Evolutionary conservation across 2,113 vertebrate species (phyloP).

Genomic region (Lampris megalopsis): DNA sequence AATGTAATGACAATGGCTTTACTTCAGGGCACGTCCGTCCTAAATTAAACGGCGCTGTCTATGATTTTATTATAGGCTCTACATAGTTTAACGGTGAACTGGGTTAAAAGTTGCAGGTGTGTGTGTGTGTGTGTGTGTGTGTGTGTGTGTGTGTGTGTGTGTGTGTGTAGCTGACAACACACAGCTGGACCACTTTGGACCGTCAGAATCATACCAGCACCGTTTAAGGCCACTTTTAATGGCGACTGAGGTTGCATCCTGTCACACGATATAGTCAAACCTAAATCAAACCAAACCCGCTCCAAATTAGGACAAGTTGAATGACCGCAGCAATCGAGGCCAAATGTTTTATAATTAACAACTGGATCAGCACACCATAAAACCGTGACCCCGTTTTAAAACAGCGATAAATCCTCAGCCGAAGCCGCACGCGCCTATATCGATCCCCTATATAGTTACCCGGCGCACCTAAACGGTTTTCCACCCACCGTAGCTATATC

Average conservation of each 20-base stretch:
- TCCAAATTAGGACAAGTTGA: constrained; percentile 89
- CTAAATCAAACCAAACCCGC: constrained; percentile 85
- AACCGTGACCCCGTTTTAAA: constrained; percentile 93
- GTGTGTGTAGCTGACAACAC: no score
- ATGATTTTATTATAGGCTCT: no score
- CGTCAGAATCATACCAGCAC: neutral
- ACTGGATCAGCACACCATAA: constrained; percentile 92
- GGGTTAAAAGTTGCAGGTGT: no score
- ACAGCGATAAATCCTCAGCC: constrained; percentile 90
- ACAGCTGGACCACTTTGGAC: neutral
- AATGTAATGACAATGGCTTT: no score
- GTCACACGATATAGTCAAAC: constrained; percentile 70
- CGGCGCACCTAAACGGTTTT: constrained; percentile 66
- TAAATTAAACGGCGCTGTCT: no score
- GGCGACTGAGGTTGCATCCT: constrained; percentile 2
- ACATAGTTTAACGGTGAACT: no score
- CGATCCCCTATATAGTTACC: constrained; percentile 80
- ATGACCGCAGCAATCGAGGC: constrained; percentile 89
- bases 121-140: no score
- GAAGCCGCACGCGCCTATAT: constrained; percentile 79
- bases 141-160: no score
- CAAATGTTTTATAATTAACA: constrained; percentile 94
- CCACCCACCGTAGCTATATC: no score
- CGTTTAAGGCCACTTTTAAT: neutral
- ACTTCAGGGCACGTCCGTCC: no score